phyloP scores from a whole-genome alignment of 2,888 invertebrate species.

The Papilio elwesi region DNA sequence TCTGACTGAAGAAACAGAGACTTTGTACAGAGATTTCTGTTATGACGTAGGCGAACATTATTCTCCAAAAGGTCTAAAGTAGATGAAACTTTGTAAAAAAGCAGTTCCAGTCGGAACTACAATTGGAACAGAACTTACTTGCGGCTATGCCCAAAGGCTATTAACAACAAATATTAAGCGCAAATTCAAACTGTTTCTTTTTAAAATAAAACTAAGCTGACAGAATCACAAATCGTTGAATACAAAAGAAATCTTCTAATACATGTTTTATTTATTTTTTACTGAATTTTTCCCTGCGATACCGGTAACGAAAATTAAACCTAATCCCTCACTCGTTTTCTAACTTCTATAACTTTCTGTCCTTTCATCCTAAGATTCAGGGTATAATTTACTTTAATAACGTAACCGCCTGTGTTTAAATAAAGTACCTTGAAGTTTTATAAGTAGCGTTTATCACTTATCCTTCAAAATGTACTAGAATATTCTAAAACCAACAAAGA shows the following conservation, averaged over 20 bases:
- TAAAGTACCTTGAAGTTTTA: neutral
- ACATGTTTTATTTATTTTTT: neutral
- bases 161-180: neutral
- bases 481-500: slow-evolving; percentile 15
- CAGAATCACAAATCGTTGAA: neutral
- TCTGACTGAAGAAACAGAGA: too few relatives aligned
- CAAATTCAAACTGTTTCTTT: neutral
- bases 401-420: too few relatives aligned
- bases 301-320: neutral
- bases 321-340: neutral
- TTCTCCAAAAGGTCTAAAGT: too few relatives aligned
- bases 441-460: neutral
- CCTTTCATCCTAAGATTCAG: neutral
- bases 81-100: slow-evolving; percentile 7
- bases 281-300: neutral
- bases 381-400: neutral
- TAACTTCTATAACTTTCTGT: neutral
- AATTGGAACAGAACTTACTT: slow-evolving; percentile 13
- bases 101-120: slow-evolving; percentile 30
- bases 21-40: too few relatives aligned
- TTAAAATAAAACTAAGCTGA: neutral
- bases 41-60: too few relatives aligned
- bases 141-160: slow-evolving; percentile 13
- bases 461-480: slow-evolving; percentile 1
- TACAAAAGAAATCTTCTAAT: neutral